Evolutionary conservation across 2,113 vertebrate species (phyloP).

Genomic region (Grantiella picta): DNA sequence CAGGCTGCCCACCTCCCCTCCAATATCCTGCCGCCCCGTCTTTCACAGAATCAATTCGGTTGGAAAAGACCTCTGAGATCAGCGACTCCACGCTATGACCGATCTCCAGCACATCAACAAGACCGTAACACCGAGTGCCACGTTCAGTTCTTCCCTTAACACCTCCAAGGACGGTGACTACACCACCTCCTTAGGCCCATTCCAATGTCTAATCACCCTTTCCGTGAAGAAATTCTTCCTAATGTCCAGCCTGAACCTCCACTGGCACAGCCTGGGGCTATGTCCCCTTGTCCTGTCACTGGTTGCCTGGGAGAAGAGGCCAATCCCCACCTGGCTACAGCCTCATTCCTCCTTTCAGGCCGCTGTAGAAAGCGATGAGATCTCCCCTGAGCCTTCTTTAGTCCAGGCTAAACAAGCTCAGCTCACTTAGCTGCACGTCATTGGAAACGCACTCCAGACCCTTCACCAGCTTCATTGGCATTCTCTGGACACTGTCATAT

Average conservation of each 20-base stretch:
- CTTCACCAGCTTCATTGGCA: neutral
- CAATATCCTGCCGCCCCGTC: rapidly evolving
- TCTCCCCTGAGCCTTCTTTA: neutral
- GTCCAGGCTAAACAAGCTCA: neutral
- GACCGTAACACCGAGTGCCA: neutral
- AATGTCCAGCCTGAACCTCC: neutral
- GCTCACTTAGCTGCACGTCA: neutral
- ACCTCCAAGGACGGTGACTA: neutral
- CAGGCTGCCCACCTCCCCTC: rapidly evolving
- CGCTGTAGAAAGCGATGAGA: no score
- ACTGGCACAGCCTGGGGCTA: neutral
- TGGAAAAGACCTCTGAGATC: neutral
- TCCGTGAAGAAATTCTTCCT: neutral
- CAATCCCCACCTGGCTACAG: neutral
- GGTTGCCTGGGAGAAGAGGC: neutral
- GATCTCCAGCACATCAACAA: no score
- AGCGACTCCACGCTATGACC: neutral
- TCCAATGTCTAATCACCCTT: neutral
- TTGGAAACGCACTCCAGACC: neutral
- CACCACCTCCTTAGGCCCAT: neutral
- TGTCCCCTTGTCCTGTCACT: neutral
- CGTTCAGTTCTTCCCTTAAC: neutral
- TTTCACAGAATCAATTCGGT: no score
- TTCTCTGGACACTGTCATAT: neutral
- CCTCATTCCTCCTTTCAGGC: neutral